Percentiles rank a stretch among this genome's conserved stretches.
Conservation (phyloP, 2,888 invertebrate species). For the Nipponacmea schrenckii region DNA sequence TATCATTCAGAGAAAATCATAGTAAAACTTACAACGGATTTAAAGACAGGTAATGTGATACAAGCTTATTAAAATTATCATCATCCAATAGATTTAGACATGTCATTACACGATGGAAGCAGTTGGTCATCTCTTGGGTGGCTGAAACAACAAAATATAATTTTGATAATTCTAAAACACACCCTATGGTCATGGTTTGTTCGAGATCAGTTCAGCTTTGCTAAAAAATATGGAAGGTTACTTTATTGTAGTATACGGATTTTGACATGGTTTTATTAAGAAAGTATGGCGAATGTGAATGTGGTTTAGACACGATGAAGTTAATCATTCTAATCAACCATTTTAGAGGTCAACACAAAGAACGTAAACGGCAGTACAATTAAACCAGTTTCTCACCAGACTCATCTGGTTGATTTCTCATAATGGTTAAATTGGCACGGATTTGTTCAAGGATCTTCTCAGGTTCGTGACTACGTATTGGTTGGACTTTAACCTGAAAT, state of each 20-base stretch:
- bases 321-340: too few relatives aligned
- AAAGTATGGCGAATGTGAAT: too few relatives aligned
- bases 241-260: too few relatives aligned
- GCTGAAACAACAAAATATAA: constrained; percentile 23
- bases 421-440: constrained; percentile 37
- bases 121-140: constrained; percentile 27
- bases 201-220: neutral
- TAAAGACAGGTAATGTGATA: constrained; percentile 28
- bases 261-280: too few relatives aligned
- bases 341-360: too few relatives aligned
- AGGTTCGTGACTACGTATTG: constrained; percentile 10
- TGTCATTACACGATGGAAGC: constrained; percentile 31
- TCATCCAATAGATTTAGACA: constrained; percentile 30
- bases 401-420: constrained; percentile 33
- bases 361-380: too few relatives aligned
- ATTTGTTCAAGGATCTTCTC: constrained; percentile 26
- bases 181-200: neutral
- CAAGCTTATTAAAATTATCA: constrained; percentile 29
- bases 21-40: constrained; percentile 18
- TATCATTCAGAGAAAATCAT: too few relatives aligned
- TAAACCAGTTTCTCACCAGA: too few relatives aligned
- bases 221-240: too few relatives aligned
- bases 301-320: too few relatives aligned
- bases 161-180: neutral
- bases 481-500: constrained; percentile 23